Percentiles rank a stretch among this genome's conserved stretches.
phyloP scores from a whole-genome alignment of 2,113 vertebrate genomes.

The Chionodraco myersi region DNA sequence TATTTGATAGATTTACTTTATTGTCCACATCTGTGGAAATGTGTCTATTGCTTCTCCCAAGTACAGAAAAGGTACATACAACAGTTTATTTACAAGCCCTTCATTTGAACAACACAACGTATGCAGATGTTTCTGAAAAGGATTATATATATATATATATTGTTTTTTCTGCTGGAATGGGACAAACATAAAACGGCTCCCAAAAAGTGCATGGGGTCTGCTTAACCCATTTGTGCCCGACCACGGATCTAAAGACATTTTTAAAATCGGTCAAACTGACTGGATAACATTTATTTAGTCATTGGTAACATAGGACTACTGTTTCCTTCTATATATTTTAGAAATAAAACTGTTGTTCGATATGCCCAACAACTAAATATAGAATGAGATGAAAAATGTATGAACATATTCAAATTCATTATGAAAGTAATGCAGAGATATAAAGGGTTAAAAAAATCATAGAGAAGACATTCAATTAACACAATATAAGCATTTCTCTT shows the following conservation, averaged over 20 bases:
- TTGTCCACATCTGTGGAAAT: too few species aligned
- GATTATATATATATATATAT: background rate
- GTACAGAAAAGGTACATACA: too few species aligned
- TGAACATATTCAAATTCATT: background rate
- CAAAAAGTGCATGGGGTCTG: constrained; percentile 40
- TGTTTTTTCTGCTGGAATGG: constrained; percentile 3
- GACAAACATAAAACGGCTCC: constrained; percentile 3
- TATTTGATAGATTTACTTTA: constrained; percentile 6
- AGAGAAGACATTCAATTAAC: background rate
- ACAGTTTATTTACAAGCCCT: constrained; percentile 64
- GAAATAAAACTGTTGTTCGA: background rate
- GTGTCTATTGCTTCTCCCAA: too few species aligned
- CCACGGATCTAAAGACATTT: background rate
- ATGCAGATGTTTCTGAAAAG: constrained; percentile 16
- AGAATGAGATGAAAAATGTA: background rate
- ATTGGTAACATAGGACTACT: background rate
- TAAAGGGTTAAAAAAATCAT: too few species aligned
- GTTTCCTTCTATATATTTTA: background rate
- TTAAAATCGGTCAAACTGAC: background rate
- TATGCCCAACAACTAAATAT: background rate
- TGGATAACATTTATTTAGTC: background rate
- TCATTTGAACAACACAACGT: constrained; percentile 50
- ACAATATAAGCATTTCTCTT: background rate
- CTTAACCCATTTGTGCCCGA: constrained; percentile 3
- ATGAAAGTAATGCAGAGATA: background rate